Evolutionary conservation across 2,113 vertebrate species (phyloP).

Genomic region (Nesogale talazaci): DNA sequence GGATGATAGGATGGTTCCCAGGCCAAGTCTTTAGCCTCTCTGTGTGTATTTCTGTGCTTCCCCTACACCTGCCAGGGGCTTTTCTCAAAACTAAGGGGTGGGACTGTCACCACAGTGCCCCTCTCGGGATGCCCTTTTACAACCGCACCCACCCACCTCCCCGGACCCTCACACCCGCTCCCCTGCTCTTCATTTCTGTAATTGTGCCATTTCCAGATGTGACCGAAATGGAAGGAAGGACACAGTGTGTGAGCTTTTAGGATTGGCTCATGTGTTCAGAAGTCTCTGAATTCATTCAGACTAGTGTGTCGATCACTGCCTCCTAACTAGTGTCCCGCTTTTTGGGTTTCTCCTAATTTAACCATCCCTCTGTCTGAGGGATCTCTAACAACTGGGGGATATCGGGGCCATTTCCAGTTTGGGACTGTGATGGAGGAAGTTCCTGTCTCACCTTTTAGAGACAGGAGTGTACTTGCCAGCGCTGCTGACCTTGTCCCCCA

Average conservation of each 20-base stretch:
- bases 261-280: not conserved
- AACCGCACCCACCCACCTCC: not conserved
- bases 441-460: not conserved
- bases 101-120: not conserved
- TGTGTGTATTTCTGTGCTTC: not conserved
- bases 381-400: not conserved
- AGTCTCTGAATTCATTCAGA: not conserved
- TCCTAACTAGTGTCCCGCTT: not conserved
- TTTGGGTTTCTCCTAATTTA: not conserved
- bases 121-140: not conserved
- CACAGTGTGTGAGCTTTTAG: not conserved
- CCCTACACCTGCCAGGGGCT: not conserved
- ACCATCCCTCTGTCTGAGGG: not conserved
- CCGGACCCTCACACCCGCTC: not conserved
- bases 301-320: not conserved
- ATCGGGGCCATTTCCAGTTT: not conserved
- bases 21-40: not conserved
- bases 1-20: not conserved
- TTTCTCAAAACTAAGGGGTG: not conserved
- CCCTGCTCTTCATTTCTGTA: not conserved
- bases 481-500: not conserved
- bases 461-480: not conserved
- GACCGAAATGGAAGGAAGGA: not conserved
- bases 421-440: not conserved
- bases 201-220: not conserved